Conservation (phyloP, 2,797 vertebrate genomes). For the Emydoidea blandingii region DNA sequence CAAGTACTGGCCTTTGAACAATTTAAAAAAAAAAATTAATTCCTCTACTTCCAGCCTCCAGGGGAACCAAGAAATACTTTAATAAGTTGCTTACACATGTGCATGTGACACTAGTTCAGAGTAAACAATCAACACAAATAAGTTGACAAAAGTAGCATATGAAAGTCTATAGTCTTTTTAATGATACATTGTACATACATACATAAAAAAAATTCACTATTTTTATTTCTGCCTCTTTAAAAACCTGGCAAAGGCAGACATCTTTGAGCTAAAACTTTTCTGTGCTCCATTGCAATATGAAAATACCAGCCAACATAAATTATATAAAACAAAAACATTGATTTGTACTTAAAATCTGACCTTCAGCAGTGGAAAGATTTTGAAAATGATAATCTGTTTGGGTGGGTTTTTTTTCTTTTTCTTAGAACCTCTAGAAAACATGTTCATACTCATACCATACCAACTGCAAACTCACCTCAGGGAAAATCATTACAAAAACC, state of each 20-base stretch:
- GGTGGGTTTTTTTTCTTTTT: neutral
- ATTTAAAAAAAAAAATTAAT: neutral
- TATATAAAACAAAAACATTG: conserved; percentile 20
- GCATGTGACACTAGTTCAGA: neutral
- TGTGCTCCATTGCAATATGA: conserved; percentile 46
- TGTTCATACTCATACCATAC: neutral
- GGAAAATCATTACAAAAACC: conserved; percentile 14
- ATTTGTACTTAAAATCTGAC: conserved; percentile 52
- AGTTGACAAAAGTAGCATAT: neutral
- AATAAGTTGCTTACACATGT: neutral
- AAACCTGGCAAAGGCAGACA: conserved; percentile 26
- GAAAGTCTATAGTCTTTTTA: neutral
- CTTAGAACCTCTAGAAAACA: conserved; percentile 28
- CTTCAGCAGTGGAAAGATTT: conserved; percentile 31
- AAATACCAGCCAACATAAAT: conserved; percentile 50
- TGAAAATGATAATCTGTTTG: conserved; percentile 33
- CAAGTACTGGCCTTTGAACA: neutral
- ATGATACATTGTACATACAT: neutral
- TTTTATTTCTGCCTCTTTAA: neutral
- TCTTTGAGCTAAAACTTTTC: conserved; percentile 17
- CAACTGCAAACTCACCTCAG: neutral
- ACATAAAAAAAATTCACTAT: neutral
- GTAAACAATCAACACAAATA: neutral
- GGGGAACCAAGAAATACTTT: conserved; percentile 14
- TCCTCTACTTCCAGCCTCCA: neutral